phyloP scores from a whole-genome alignment of 2,113 vertebrate species.

The Nothocercus julius region DNA sequence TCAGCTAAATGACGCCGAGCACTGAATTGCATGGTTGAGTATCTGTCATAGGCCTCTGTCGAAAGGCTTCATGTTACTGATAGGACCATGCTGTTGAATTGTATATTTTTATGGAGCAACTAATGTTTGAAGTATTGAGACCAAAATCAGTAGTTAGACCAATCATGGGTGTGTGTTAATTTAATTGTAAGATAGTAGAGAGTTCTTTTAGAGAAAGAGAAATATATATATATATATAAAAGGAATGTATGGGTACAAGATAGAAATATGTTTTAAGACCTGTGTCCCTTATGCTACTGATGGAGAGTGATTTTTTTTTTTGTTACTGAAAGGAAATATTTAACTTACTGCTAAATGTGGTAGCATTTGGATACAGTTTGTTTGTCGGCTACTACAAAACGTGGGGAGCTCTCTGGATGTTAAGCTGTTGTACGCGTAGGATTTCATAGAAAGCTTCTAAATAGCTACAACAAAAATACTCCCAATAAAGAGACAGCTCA shows the following conservation, averaged over 20 bases:
- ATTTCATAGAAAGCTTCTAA: background rate
- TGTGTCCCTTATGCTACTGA: slow-evolving; percentile 30
- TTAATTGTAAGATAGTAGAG: slow-evolving; percentile 79
- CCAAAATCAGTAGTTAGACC: slow-evolving; percentile 76
- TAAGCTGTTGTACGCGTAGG: slow-evolving; percentile 2
- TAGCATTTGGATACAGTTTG: slow-evolving; percentile 55
- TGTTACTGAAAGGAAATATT: slow-evolving; percentile 21
- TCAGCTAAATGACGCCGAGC: slow-evolving; percentile 71
- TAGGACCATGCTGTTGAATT: slow-evolving; percentile 54
- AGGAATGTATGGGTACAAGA: slow-evolving; percentile 61
- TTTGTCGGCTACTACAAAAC: slow-evolving; percentile 30
- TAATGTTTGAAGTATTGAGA: slow-evolving; percentile 76
- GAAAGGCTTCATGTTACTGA: slow-evolving; percentile 54
- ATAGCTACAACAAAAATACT: background rate
- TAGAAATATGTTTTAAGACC: slow-evolving; percentile 54
- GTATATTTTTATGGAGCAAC: slow-evolving; percentile 75
- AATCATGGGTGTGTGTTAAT: slow-evolving; percentile 75
- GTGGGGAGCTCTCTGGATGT: background rate
- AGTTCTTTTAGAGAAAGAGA: slow-evolving; percentile 65
- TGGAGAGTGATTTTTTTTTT: background rate
- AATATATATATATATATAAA: slow-evolving; percentile 66
- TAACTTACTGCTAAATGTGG: slow-evolving; percentile 41
- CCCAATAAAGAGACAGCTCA: background rate
- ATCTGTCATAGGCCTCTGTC: slow-evolving; percentile 36
- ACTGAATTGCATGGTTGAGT: slow-evolving; percentile 76